Evolutionary conservation across 2,797 vertebrate species (phyloP).

Genomic region (Poeciliopsis presidionis): DNA sequence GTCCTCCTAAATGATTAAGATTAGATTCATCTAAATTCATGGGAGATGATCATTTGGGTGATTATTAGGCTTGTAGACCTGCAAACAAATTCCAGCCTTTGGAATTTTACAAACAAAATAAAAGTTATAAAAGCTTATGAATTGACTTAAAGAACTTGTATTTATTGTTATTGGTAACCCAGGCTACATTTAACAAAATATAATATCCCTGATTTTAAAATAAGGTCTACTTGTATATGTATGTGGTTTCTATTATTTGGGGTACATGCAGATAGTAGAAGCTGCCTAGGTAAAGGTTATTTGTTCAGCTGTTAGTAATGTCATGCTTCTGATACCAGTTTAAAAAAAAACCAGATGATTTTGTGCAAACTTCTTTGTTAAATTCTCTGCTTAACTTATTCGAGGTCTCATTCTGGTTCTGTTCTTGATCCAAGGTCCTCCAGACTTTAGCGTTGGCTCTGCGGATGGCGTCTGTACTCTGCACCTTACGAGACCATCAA

Average conservation of each 20-base stretch:
- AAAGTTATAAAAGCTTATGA: not conserved
- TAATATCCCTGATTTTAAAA: not conserved
- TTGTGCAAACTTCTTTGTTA: not conserved
- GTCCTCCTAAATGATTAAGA: not conserved
- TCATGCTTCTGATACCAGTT: not conserved
- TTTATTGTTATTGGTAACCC: not conserved
- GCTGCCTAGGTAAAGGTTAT: not conserved
- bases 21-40: not conserved
- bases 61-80: not conserved
- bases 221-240: no score
- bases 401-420: not conserved
- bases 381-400: not conserved
- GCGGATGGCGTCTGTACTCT: constrained; percentile 88
- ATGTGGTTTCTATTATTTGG: not conserved
- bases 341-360: not conserved
- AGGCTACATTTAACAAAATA: not conserved
- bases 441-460: constrained; percentile 22
- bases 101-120: not conserved
- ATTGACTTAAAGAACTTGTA: not conserved
- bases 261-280: not conserved
- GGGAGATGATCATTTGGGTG: not conserved
- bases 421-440: not conserved
- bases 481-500: constrained; percentile 85
- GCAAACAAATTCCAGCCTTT: not conserved
- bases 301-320: not conserved